phyloP scores from a whole-genome alignment of 2,113 vertebrate genomes.

The Rhizomys pruinosus region DNA sequence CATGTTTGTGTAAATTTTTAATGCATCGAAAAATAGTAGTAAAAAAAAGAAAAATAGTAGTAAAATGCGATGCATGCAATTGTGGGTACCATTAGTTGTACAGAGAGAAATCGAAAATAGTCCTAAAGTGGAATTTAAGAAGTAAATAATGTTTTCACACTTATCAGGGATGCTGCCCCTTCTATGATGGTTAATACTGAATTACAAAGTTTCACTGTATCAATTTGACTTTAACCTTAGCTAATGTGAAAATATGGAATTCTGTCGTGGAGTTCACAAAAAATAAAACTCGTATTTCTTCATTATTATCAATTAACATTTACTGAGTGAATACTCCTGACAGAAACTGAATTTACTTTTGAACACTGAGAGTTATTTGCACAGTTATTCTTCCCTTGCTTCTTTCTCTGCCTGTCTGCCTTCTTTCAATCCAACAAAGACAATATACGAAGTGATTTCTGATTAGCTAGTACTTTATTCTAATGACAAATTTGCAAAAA shows the following conservation, averaged over 20 bases:
- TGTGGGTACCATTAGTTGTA: not conserved
- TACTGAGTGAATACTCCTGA: slow-evolving; percentile 46
- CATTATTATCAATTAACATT: slow-evolving; percentile 67
- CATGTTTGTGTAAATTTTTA: not conserved
- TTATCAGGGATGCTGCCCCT: not conserved
- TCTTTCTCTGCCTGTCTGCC: not conserved
- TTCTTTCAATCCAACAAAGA: not conserved
- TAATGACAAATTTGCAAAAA: not conserved
- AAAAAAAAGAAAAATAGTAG: not conserved
- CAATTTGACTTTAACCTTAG: slow-evolving; percentile 56
- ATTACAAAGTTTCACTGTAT: not conserved
- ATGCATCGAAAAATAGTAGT: not conserved
- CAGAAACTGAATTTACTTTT: slow-evolving; percentile 41
- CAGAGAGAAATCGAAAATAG: slow-evolving; percentile 17
- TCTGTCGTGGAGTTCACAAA: slow-evolving; percentile 9
- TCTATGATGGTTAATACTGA: not conserved
- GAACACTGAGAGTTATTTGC: slow-evolving; percentile 27
- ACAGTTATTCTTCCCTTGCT: not conserved
- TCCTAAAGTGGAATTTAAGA: not conserved
- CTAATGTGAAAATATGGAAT: slow-evolving; percentile 59
- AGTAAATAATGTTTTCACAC: slow-evolving; percentile 13
- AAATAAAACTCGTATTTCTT: slow-evolving; percentile 61
- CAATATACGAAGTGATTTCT: slow-evolving; percentile 7
- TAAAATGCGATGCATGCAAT: not conserved
- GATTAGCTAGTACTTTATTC: not conserved